phyloP scores from a whole-genome alignment of 2,113 vertebrate species.

The Sterrhoptilus dennistouni region DNA sequence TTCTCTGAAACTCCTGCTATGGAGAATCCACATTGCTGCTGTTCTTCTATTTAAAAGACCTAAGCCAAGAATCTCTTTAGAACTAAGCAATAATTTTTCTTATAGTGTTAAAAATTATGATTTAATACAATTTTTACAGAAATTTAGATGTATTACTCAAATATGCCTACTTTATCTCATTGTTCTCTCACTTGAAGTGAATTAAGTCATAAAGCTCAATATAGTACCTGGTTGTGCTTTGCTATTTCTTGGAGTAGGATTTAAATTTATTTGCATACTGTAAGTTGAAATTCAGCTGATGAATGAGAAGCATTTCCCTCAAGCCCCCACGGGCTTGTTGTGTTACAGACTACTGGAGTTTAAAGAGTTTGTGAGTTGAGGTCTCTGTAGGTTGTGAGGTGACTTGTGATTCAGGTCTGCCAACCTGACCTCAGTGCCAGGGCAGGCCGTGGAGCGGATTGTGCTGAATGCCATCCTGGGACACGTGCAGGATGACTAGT shows the following conservation, averaged over 20 bases:
- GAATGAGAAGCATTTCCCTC: neutral
- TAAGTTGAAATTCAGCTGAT: neutral
- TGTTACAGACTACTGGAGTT: neutral
- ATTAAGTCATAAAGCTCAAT: neutral
- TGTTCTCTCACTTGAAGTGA: neutral
- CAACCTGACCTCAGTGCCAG: neutral
- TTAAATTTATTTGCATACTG: neutral
- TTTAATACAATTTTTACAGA: neutral
- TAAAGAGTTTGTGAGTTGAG: neutral
- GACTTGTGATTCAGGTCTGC: neutral
- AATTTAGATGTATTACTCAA: neutral
- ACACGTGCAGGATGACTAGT: fast-evolving
- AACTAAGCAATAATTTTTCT: neutral
- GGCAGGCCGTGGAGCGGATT: neutral
- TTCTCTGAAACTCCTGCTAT: neutral
- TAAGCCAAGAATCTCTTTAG: neutral
- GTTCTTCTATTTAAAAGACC: neutral
- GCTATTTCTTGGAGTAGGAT: neutral
- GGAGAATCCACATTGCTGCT: neutral
- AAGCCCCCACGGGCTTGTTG: neutral
- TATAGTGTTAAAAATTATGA: neutral
- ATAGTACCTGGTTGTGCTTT: neutral
- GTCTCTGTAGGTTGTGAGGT: neutral
- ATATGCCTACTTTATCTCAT: neutral
- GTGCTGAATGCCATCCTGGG: neutral